Evolutionary conservation across 2,113 vertebrate genomes (phyloP).

Genomic region (Pteruthius melanotis): DNA sequence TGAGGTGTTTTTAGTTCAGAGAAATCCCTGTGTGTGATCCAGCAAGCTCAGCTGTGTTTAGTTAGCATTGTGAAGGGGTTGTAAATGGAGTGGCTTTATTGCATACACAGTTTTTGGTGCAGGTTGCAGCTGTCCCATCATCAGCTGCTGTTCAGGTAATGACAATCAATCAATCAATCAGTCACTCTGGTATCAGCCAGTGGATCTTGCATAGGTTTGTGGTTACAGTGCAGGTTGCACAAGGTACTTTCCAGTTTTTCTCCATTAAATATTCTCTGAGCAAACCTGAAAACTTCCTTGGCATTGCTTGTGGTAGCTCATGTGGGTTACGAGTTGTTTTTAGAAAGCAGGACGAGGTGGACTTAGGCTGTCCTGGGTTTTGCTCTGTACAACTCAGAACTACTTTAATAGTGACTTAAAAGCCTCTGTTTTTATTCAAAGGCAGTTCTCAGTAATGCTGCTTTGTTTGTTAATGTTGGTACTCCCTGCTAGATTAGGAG

Average conservation of each 20-base stretch:
- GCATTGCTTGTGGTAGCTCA: background rate
- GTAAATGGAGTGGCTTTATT: background rate
- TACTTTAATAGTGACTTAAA: background rate
- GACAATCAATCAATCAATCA: fast-evolving
- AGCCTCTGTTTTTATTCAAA: background rate
- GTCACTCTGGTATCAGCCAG: background rate
- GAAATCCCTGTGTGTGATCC: background rate
- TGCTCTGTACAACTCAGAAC: background rate
- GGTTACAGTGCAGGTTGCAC: background rate
- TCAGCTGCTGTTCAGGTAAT: background rate
- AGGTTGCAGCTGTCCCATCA: background rate
- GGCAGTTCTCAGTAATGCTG: background rate
- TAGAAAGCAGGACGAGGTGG: background rate
- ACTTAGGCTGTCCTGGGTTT: background rate
- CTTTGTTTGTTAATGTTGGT: background rate
- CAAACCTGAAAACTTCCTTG: background rate
- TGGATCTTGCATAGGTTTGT: background rate
- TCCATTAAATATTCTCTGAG: background rate
- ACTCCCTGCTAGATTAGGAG: background rate
- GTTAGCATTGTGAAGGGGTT: no score
- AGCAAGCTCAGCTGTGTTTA: background rate
- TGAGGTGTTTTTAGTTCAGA: background rate
- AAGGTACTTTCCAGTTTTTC: background rate
- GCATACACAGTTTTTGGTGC: background rate
- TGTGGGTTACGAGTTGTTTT: background rate